Evolutionary conservation across 2,888 invertebrate genomes (phyloP), one percentile per base, ranked within the genome.

Genomic region (Meteorus colon): DNA sequence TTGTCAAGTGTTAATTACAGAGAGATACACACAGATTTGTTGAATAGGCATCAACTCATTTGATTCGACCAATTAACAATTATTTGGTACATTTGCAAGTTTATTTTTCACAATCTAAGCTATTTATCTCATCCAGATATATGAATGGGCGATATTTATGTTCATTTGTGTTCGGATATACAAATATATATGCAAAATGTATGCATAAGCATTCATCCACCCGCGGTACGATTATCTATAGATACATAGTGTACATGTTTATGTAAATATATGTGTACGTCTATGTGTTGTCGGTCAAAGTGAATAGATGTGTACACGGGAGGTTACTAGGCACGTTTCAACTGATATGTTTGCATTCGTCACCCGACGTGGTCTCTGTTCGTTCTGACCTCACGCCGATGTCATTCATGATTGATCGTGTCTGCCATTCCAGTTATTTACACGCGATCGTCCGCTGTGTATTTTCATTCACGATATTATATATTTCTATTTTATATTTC

Each of bases 301-400:
- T n/a, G 63, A 63, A 31, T 34, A 31, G n/a, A 34, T 34, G 14
- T 63, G 63, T 31, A 63, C n/a, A 63, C n/a, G 6, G 16, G 16
- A 19, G 14, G 27, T 62, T 27, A 29, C 27, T 62, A 31, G 14
- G 19, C 19, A 19, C 19, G 31, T 62, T 19, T 14, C 24, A 8
- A 62, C 60, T 62, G 60, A 62, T 62, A 62, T 62, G 60, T 62
- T 27, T 62, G 60, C 19, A 34, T 63, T 63, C n/a, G 63, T 63
- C 63, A 63, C 31, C 29, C 29, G 6, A n/a, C n/a, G 19, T 55
- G 55, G 55, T 55, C 55, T 55, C 55, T n/a, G 55, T 55, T 24
- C 19, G 55, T 5, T 10, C n/a, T n/a, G 63, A 31, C 63, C 63
- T 63, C 10, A 31, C 16, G 63, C 14, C 12, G 27, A 63, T 31